Evolutionary conservation across 2,888 invertebrate species (phyloP), one percentile per base, ranked within the genome.

Genomic region (Lepeophtheirus nordmannii): DNA sequence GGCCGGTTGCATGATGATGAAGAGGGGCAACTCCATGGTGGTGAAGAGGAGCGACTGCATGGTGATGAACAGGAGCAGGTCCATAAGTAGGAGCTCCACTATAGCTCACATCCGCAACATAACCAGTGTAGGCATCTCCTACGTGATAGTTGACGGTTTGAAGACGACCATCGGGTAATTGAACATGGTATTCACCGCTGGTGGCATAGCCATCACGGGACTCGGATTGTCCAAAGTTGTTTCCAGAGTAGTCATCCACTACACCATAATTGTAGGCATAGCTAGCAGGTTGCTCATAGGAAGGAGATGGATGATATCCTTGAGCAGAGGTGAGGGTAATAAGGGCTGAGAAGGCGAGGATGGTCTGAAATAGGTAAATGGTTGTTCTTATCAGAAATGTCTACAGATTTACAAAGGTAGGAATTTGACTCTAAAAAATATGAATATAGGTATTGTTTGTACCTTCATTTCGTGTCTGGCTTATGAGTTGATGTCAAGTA

Each of bases 201-300:
- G 61, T 60, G 61, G 20, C 39, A 20, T 60, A 8, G 3, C 61
- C 61, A 39, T 60, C 61, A 20, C 61, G 61, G 37, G 22, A 37
- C 61, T 60, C 61, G 37, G 22, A 30, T 22, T 60, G 61, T 17
- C 61, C 61, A n/a, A 60, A 60, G 37, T 60, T 37, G 23, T 22
- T 60, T 11, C 39, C 39, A 37, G 22, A 37, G 22, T 60, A 60
- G 22, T 60, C 61, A n/a, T 60, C 61, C 11, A 30, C 20, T 37
- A 60, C 61, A 2, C 37, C 37, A 37, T 60, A 60, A 5, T 17
- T 17, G 17, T 53, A 53, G 53, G n/a, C 17, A 17, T 53, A 53
- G n/a, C 5, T 1, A 53, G 53, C 53, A 17, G 53, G 53, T n/a
- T n/a, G n/a, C 5, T 53, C 53, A 53, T n/a, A n/a, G 8, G n/a